Evolutionary conservation across 2,888 invertebrate species (phyloP).

Genomic region (Ormyrus nitidulus): DNA sequence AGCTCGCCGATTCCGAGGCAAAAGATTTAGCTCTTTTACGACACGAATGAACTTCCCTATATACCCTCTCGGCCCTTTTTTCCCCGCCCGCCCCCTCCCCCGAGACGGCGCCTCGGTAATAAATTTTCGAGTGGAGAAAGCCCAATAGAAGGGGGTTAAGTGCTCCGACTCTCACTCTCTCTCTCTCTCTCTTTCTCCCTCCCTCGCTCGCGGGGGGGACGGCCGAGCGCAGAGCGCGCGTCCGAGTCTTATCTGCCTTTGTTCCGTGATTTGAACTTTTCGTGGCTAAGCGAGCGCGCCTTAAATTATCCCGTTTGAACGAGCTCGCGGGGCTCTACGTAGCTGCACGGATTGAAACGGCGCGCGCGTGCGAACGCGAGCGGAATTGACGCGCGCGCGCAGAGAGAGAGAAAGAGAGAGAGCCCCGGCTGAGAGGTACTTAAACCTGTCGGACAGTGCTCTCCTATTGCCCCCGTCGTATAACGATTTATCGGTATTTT

Average conservation of each 20-base stretch:
- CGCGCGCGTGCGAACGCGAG: not conserved
- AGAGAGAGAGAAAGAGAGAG: no score
- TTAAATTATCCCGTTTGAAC: constrained; percentile 53
- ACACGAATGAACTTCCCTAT: constrained; percentile 47
- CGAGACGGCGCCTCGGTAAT: constrained; percentile 39
- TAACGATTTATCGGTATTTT: no score
- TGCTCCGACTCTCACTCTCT: constrained; percentile 6
- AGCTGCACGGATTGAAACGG: constrained; percentile 8
- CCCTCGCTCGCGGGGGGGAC: no score
- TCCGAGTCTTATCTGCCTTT: constrained; percentile 50
- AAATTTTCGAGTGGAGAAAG: constrained; percentile 52
- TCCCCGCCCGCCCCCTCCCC: not conserved
- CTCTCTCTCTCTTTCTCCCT: no score
- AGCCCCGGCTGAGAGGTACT: constrained; percentile 14
- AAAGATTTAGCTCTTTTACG: constrained; percentile 53
- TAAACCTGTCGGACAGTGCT: constrained; percentile 12
- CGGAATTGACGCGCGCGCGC: constrained; percentile 8
- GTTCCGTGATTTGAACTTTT: constrained; percentile 53
- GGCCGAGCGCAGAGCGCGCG: not conserved
- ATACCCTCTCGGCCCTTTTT: not conserved
- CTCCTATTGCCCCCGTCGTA: no score
- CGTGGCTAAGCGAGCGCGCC: constrained; percentile 5
- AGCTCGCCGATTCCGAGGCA: constrained; percentile 45
- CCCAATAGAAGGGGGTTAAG: constrained; percentile 51
- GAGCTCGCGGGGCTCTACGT: not conserved